Evolutionary conservation across 1,140 invertebrate genomes (phyloP).

Genomic region (Choristoneura fumiferana): DNA sequence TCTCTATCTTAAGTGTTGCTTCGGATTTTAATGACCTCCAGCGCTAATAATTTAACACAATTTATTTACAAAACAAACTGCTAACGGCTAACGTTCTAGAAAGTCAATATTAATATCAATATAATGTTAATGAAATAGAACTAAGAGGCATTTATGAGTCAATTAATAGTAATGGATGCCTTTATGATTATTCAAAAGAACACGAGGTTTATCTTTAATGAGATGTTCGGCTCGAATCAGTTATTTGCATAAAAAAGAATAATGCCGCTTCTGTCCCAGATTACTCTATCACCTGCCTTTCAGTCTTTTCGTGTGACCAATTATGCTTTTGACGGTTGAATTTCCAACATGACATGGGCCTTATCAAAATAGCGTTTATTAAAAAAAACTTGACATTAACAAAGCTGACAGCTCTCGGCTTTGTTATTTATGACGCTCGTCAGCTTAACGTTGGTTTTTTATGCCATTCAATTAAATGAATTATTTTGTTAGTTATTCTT

Average conservation of each 20-base stretch:
- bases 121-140: constrained; percentile 17
- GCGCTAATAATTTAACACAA: not conserved
- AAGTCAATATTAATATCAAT: constrained; percentile 16
- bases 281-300: constrained; percentile 57
- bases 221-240: not conserved
- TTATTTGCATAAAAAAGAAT: constrained; percentile 16
- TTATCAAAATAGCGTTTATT: constrained; percentile 80
- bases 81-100: constrained; percentile 3
- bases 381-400: constrained; percentile 71
- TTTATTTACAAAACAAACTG: constrained; percentile 16
- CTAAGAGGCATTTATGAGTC: constrained; percentile 4
- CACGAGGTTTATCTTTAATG: constrained; percentile 13
- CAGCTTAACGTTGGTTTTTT: constrained; percentile 50
- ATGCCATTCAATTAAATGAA: constrained; percentile 64
- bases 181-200: constrained; percentile 16
- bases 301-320: constrained; percentile 72
- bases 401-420: constrained; percentile 72
- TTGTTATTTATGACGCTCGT: constrained; percentile 67
- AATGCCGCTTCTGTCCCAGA: constrained; percentile 38
- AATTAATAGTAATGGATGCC: not conserved
- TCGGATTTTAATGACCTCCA: constrained; percentile 12
- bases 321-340: constrained; percentile 78
- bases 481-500: constrained; percentile 58
- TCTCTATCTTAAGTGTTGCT: constrained; percentile 6
- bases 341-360: constrained; percentile 78